Evolutionary conservation across 2,888 invertebrate genomes (phyloP).

Genomic region (Polydesmus complanatus): DNA sequence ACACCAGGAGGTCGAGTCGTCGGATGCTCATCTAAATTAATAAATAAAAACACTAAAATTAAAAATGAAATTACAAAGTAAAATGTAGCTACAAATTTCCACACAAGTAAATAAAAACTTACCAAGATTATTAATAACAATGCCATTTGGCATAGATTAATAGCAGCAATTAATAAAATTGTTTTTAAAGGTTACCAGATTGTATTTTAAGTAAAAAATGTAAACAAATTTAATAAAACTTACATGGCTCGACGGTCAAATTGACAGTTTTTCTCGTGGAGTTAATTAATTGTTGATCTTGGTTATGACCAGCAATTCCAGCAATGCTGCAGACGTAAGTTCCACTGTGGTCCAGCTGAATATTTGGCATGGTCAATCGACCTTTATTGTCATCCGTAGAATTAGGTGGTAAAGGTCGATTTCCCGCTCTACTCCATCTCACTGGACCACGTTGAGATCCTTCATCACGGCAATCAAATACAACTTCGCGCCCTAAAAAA

Average conservation of each 20-base stretch:
- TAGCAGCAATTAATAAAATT: neutral
- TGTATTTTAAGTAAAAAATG: conserved; percentile 42
- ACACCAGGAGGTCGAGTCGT: conserved; percentile 39
- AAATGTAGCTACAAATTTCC: conserved; percentile 19
- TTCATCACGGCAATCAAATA: conserved; percentile 84
- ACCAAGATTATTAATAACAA: conserved; percentile 2
- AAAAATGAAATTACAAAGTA: conserved; percentile 28
- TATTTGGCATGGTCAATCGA: conserved; percentile 70
- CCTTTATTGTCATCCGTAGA: conserved; percentile 59
- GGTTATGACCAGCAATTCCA: conserved; percentile 34
- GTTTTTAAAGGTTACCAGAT: conserved; percentile 34
- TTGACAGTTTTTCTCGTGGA: conserved; percentile 39
- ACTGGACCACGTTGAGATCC: conserved; percentile 62
- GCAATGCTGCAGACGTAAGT: conserved; percentile 70
- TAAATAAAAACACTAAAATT: conserved; percentile 2
- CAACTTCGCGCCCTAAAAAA: conserved; percentile 72
- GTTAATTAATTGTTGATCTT: conserved; percentile 32
- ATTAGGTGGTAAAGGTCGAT: conserved; percentile 57
- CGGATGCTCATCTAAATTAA: conserved; percentile 33
- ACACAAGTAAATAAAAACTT: conserved; percentile 8
- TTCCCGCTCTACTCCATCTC: conserved; percentile 53
- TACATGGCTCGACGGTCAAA: conserved; percentile 61
- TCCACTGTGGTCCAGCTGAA: conserved; percentile 59
- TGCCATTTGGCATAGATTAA: neutral
- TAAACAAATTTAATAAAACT: conserved; percentile 30